phyloP scores from a whole-genome alignment of 2,113 vertebrate genomes.

The Empidonax alnorum region DNA sequence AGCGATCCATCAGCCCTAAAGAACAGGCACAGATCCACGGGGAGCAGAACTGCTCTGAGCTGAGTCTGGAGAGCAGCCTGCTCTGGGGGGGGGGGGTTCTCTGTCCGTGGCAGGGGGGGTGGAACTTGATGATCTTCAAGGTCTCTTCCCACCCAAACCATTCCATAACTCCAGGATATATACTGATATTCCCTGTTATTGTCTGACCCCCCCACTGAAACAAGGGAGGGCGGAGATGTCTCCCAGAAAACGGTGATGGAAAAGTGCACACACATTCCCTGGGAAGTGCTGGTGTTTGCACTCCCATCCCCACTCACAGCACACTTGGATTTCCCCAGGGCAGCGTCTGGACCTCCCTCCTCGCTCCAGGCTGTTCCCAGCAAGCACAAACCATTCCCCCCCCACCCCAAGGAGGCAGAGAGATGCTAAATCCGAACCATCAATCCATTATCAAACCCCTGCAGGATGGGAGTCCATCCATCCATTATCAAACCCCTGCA shows the following conservation, averaged over 20 bases:
- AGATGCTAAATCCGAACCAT: not conserved
- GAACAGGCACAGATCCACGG: fast-evolving
- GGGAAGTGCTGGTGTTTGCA: not conserved
- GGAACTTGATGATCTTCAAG: not conserved
- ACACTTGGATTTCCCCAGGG: not conserved
- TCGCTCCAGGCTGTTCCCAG: not conserved
- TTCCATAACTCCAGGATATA: not conserved
- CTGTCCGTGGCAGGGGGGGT: not conserved
- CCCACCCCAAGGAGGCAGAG: fast-evolving
- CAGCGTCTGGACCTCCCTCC: fast-evolving
- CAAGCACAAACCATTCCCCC: not conserved
- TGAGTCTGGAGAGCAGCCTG: not conserved
- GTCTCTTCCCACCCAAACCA: not conserved
- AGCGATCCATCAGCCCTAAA: not conserved
- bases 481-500: not conserved
- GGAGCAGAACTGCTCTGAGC: not conserved
- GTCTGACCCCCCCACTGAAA: not conserved
- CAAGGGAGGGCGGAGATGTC: fast-evolving
- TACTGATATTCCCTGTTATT: not conserved
- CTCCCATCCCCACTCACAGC: not conserved
- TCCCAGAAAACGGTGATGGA: not conserved
- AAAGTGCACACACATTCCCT: fast-evolving
- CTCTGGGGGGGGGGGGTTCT: not conserved
- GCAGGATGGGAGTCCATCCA: not conserved
- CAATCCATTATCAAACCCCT: not conserved